phyloP scores from a whole-genome alignment of 2,888 invertebrate genomes.

The Luffia ferchaultella region DNA sequence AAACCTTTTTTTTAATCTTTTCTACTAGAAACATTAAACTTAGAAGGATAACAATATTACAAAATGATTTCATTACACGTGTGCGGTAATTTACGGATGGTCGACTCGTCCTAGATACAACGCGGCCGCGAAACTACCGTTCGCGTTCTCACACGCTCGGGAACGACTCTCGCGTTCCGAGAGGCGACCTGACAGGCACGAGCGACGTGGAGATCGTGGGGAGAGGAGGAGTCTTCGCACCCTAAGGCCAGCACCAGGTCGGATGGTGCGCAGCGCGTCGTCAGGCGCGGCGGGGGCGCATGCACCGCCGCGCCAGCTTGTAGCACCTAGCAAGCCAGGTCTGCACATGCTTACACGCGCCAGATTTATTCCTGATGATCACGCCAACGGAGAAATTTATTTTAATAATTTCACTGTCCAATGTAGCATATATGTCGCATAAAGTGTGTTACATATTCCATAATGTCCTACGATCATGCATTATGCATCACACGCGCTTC shows the following conservation, averaged over 20 bases:
- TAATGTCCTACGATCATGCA: too few relatives aligned
- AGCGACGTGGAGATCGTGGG: conserved; percentile 13
- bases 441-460: too few relatives aligned
- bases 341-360: conserved; percentile 34
- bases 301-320: conserved; percentile 41
- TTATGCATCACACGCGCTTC: too few relatives aligned
- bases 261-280: conserved; percentile 63
- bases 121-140: conserved; percentile 44
- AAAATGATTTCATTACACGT: too few relatives aligned
- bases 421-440: too few relatives aligned
- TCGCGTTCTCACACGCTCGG: conserved; percentile 52
- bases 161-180: conserved; percentile 17
- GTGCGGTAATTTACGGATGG: not conserved
- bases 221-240: conserved; percentile 35
- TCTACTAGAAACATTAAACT: too few relatives aligned
- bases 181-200: conserved; percentile 10
- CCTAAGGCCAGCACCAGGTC: conserved; percentile 40
- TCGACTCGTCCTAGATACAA: conserved; percentile 6
- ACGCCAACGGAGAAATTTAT: too few relatives aligned
- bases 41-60: too few relatives aligned
- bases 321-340: conserved; percentile 17
- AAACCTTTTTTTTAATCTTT: too few relatives aligned
- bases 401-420: too few relatives aligned
- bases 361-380: conserved; percentile 49
- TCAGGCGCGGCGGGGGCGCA: conserved; percentile 47